These are phyloP conservation scores for Athalia circularis DNA, from an alignment of 2,888 invertebrate genomes.

Conservation along the genomic window DNA sequence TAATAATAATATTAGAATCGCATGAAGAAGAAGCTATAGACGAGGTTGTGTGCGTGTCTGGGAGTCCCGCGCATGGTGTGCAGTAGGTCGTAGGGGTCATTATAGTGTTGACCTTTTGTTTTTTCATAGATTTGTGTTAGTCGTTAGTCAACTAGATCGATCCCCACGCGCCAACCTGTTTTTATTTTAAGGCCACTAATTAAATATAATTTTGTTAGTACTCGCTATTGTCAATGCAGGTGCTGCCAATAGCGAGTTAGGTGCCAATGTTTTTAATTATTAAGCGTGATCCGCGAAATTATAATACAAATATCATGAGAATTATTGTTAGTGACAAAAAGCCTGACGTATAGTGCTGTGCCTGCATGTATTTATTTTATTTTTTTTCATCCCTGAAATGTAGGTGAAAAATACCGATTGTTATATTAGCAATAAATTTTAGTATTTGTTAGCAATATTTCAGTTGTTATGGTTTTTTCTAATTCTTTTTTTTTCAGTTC, in stretches of 20 bases:
- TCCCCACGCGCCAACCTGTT: slow-evolving; percentile 70
- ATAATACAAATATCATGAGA: no score
- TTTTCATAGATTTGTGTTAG: slow-evolving; percentile 61
- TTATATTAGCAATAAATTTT: no score
- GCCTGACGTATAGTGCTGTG: no score
- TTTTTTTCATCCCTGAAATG: no score
- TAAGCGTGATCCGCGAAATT: slow-evolving; percentile 7
- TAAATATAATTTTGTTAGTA: slow-evolving; percentile 57
- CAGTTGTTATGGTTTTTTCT: no score
- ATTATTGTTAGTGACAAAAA: no score
- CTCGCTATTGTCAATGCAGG: slow-evolving; percentile 45
- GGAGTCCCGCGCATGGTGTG: slow-evolving; percentile 64
- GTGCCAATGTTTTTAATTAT: slow-evolving; percentile 17
- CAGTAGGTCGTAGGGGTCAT: slow-evolving; percentile 66
- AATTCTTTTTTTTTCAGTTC: no score
- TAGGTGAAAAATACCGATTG: no score
- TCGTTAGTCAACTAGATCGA: slow-evolving; percentile 63
- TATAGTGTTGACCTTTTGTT: slow-evolving; percentile 63
- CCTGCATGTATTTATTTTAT: no score
- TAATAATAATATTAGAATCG: background rate
- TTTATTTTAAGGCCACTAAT: slow-evolving; percentile 65
- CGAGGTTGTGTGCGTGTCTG: slow-evolving; percentile 55
- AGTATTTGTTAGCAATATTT: no score
- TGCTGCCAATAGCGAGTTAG: slow-evolving; percentile 42
- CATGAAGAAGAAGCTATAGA: slow-evolving; percentile 32